Percentiles rank a stretch among this genome's conserved stretches.
Evolutionary conservation across 2,113 vertebrate genomes (phyloP).

Genomic region (Chionodraco myersi): DNA sequence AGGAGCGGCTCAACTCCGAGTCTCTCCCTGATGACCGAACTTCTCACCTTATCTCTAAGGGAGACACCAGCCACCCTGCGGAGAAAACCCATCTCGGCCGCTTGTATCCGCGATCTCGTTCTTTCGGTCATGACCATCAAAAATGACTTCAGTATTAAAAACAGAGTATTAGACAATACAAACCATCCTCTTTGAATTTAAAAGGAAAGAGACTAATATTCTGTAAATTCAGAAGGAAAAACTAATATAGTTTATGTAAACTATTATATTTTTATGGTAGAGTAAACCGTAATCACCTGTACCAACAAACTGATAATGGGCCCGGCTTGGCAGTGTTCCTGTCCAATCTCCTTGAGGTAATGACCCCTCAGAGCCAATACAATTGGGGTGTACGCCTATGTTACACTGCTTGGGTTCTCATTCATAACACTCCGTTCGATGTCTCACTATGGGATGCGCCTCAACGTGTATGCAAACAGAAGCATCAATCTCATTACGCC

Average conservation of each 20-base stretch:
- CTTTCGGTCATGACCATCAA: neutral
- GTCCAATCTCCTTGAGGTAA: slow-evolving; percentile 62
- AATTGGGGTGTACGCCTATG: slow-evolving; percentile 60
- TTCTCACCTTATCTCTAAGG: too few relatives aligned
- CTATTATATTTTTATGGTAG: slow-evolving; percentile 60
- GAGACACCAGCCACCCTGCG: too few relatives aligned
- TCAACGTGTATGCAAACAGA: too few relatives aligned
- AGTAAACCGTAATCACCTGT: slow-evolving; percentile 66
- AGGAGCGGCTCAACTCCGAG: too few relatives aligned
- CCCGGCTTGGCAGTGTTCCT: slow-evolving; percentile 39
- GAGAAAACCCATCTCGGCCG: too few relatives aligned
- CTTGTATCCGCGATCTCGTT: too few relatives aligned
- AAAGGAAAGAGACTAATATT: slow-evolving; percentile 16
- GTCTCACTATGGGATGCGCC: too few relatives aligned
- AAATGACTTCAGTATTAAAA: neutral
- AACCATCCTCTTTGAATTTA: neutral
- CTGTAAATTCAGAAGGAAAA: slow-evolving; percentile 24
- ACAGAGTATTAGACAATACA: too few relatives aligned
- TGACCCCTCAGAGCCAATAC: slow-evolving; percentile 59
- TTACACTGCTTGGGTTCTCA: slow-evolving; percentile 20
- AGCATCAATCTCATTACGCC: too few relatives aligned
- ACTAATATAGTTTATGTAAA: slow-evolving; percentile 45
- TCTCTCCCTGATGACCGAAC: too few relatives aligned
- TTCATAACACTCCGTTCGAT: too few relatives aligned
- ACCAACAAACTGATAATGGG: slow-evolving; percentile 61